phyloP scores from a whole-genome alignment of 2,113 vertebrate genomes.

The cat (Felis catus) region DNA sequence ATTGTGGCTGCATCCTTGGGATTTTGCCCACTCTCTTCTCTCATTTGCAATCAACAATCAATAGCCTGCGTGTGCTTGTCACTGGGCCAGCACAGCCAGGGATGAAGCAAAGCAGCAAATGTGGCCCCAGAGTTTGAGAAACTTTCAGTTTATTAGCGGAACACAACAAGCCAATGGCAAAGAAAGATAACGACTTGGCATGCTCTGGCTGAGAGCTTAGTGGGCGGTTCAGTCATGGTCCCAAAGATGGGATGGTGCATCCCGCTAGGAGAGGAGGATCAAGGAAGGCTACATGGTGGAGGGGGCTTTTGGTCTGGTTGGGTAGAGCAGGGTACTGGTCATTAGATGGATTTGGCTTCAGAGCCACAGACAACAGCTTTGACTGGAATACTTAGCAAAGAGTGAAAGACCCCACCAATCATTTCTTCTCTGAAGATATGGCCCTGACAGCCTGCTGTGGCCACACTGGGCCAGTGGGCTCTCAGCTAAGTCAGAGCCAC shows the following conservation, averaged over 20 bases:
- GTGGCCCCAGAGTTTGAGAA: neutral
- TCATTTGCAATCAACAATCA: neutral
- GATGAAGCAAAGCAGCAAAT: too few relatives aligned
- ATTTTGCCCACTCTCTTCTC: neutral
- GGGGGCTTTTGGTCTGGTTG: neutral
- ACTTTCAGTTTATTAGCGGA: neutral
- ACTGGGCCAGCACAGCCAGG: neutral
- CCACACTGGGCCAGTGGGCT: neutral
- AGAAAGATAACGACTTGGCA: neutral
- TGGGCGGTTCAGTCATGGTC: rapidly evolving
- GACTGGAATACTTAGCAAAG: neutral
- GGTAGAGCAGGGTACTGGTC: neutral
- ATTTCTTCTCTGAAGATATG: neutral
- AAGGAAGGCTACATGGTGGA: neutral
- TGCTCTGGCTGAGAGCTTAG: neutral
- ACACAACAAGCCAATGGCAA: neutral
- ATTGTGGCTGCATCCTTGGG: rapidly evolving
- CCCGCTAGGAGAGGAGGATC: neutral
- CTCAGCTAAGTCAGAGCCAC: neutral
- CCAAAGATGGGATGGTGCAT: neutral
- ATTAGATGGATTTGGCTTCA: neutral
- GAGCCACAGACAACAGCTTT: neutral
- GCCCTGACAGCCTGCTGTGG: neutral
- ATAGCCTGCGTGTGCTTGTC: neutral
- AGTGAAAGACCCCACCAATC: neutral